A percentile compares a stretch with the other conserved stretches of the same genome.
Evolutionary conservation across 1,140 invertebrate species (phyloP).

Genomic region (Nilaparvata lugens): DNA sequence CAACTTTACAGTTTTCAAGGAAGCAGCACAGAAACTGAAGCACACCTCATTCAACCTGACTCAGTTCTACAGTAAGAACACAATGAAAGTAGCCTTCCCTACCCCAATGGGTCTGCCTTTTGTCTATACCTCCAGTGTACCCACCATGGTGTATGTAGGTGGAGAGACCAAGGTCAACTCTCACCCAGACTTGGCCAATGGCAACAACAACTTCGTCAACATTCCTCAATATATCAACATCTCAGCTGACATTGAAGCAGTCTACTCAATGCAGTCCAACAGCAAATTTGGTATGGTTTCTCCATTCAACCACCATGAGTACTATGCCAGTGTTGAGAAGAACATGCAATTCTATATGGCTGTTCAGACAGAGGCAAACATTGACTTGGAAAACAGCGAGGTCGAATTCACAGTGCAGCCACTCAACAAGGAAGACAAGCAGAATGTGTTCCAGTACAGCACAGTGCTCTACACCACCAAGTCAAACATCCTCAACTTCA

Average conservation of each 20-base stretch:
- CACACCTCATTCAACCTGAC: not conserved
- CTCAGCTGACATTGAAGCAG: constrained; percentile 37
- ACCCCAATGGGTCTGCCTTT: constrained; percentile 56
- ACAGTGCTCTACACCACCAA: constrained; percentile 47
- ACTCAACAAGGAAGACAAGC: constrained; percentile 32
- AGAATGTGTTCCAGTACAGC: constrained; percentile 44
- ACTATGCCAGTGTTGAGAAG: constrained; percentile 46
- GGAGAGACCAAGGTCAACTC: constrained; percentile 37
- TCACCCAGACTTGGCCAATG: constrained; percentile 29
- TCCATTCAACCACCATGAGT: constrained; percentile 47
- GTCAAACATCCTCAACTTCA: constrained; percentile 40
- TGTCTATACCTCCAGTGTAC: constrained; percentile 44
- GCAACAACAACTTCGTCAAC: constrained; percentile 24
- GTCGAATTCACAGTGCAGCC: constrained; percentile 39
- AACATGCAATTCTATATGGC: constrained; percentile 46
- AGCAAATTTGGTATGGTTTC: constrained; percentile 51
- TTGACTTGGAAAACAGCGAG: constrained; percentile 38
- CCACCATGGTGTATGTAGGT: constrained; percentile 38
- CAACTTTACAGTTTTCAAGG: not conserved
- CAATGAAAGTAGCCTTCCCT: constrained; percentile 48
- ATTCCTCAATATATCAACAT: constrained; percentile 33
- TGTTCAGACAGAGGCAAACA: constrained; percentile 34
- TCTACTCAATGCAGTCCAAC: constrained; percentile 40
- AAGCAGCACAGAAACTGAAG: not conserved
- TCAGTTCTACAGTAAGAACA: not conserved